phyloP scores from a whole-genome alignment of 2,888 invertebrate species.

The Machimus atricapillus region DNA sequence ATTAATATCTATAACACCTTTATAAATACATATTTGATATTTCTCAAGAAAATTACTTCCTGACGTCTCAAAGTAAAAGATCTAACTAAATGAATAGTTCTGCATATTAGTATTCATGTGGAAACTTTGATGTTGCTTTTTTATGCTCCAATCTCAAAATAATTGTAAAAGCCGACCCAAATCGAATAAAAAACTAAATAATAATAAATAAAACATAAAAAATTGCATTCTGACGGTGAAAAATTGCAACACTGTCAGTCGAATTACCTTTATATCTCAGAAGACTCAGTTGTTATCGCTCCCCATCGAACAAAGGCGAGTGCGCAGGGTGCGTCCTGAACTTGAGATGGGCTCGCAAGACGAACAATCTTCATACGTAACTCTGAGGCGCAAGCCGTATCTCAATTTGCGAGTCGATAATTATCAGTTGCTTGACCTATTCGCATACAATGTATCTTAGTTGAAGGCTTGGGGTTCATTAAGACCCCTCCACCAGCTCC shows the following conservation, averaged over 20 bases:
- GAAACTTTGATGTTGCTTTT: not conserved
- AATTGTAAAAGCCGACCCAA: not conserved
- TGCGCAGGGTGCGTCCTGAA: not conserved
- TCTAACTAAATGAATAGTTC: too few relatives aligned
- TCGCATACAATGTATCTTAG: slow-evolving; percentile 15
- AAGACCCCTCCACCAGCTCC: not conserved
- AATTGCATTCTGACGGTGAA: not conserved
- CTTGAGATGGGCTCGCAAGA: not conserved
- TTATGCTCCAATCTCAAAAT: not conserved
- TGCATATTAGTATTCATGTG: not conserved
- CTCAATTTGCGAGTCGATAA: slow-evolving; percentile 42
- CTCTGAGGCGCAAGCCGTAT: not conserved
- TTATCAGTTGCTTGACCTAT: slow-evolving; percentile 29
- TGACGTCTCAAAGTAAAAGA: too few relatives aligned
- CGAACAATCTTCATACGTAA: not conserved
- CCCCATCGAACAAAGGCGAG: not conserved
- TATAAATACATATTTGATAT: too few relatives aligned
- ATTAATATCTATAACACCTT: too few relatives aligned
- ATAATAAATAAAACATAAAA: not conserved
- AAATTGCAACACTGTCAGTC: not conserved
- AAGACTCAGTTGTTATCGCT: not conserved
- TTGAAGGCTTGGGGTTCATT: not conserved
- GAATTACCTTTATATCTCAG: not conserved
- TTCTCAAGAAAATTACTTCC: too few relatives aligned
- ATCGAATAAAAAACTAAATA: not conserved